A percentile compares a stretch with the other conserved stretches of the same genome.
phyloP scores from a whole-genome alignment of 2,113 vertebrate species.

The Pelecanus crispus region DNA sequence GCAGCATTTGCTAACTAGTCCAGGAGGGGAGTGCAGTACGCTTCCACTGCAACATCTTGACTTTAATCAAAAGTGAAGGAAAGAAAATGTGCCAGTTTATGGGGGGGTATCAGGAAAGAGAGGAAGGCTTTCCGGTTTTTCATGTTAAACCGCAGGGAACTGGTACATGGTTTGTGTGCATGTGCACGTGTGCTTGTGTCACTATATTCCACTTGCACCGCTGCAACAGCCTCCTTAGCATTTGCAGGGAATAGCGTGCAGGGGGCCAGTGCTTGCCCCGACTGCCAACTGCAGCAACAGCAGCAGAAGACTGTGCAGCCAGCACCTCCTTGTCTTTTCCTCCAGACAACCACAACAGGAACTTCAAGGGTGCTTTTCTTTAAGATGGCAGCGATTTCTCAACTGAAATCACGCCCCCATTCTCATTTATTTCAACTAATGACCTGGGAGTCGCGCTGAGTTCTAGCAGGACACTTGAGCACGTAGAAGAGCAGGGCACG shows the following conservation, averaged over 20 bases:
- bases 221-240: neutral
- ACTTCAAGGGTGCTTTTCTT: neutral
- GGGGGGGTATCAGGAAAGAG: neutral
- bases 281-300: neutral
- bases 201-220: neutral
- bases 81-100: neutral
- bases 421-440: neutral
- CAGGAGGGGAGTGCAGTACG: neutral
- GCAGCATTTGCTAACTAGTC: neutral
- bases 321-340: neutral
- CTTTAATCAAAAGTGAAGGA: neutral
- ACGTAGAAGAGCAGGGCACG: neutral
- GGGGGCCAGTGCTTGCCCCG: accelerated
- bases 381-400: neutral
- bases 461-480: neutral
- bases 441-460: neutral
- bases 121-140: neutral
- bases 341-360: neutral
- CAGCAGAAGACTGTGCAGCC: neutral
- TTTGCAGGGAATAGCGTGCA: neutral
- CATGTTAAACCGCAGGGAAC: neutral
- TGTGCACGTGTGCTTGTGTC: neutral
- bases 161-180: accelerated
- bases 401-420: accelerated
- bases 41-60: neutral